Conservation (phyloP, 2,888 invertebrate genomes). For the Anoplius nigerrimus region DNA sequence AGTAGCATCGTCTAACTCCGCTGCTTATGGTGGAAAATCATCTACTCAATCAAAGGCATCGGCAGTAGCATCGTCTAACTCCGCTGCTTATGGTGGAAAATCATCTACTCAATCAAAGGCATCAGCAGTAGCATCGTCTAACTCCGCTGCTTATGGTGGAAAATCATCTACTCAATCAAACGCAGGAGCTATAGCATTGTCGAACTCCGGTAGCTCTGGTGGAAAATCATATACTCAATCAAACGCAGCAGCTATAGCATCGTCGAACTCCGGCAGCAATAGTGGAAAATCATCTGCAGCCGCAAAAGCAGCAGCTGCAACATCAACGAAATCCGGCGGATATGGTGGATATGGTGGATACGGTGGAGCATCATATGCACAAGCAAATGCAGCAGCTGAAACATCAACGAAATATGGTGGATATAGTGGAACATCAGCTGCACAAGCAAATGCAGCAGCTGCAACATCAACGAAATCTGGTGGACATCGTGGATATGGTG, state of each 20-base stretch:
- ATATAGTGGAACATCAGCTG: neutral
- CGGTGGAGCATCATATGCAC: neutral
- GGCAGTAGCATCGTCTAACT: neutral
- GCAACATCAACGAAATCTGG: neutral
- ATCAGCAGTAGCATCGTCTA: neutral
- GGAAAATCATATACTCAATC: neutral
- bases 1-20: neutral
- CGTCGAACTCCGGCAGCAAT: neutral
- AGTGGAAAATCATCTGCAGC: neutral
- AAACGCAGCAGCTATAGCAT: neutral
- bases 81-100: neutral
- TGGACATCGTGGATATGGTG: no score
- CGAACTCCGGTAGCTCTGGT: neutral
- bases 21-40: neutral
- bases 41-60: neutral
- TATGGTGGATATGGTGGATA: neutral
- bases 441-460: constrained; percentile 3
- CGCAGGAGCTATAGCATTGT: neutral
- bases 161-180: no score
- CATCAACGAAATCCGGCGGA: neutral
- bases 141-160: neutral
- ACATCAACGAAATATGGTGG: neutral
- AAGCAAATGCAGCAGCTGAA: constrained; percentile 2
- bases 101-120: neutral
- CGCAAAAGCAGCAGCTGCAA: neutral